These are phyloP conservation scores for Sebastes matsubarae DNA, from an alignment of 2,797 vertebrate species.

Conservation along the genomic window DNA sequence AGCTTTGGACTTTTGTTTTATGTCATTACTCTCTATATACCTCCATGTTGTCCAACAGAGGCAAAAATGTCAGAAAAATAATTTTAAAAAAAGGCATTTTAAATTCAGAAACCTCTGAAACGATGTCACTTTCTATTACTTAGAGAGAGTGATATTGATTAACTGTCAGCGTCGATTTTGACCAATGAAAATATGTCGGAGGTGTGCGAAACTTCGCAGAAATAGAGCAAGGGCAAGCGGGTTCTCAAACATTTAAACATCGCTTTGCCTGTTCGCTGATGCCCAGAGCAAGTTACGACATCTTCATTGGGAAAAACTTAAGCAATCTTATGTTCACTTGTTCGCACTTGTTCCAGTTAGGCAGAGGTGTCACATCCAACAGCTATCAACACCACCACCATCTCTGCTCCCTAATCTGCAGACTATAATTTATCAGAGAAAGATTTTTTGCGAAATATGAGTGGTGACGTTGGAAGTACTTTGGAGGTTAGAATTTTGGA, in stretches of 20 bases:
- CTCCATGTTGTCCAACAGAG: not conserved
- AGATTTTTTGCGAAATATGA: not conserved
- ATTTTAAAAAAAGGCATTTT: not conserved
- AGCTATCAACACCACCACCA: not conserved
- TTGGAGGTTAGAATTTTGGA: not conserved
- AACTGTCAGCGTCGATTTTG: no score
- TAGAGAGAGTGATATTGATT: no score
- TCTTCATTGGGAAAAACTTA: no score
- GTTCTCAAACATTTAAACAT: no score
- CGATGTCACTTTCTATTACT: no score
- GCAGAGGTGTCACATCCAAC: not conserved
- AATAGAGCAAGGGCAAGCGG: no score
- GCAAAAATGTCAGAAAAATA: not conserved
- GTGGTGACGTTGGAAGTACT: not conserved
- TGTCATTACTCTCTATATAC: not conserved
- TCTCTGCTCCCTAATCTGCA: not conserved
- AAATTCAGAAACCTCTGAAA: not conserved
- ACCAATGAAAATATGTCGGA: no score
- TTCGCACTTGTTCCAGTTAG: no score
- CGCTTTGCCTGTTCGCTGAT: no score
- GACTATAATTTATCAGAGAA: not conserved
- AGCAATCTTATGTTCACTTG: no score
- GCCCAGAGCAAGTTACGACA: no score
- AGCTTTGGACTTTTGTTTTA: not conserved
- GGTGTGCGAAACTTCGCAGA: no score